Percentiles rank a stretch among this genome's conserved stretches.
These are phyloP conservation scores for Colius striatus DNA, from an alignment of 2,113 vertebrate genomes.

Conservation along the genomic window DNA sequence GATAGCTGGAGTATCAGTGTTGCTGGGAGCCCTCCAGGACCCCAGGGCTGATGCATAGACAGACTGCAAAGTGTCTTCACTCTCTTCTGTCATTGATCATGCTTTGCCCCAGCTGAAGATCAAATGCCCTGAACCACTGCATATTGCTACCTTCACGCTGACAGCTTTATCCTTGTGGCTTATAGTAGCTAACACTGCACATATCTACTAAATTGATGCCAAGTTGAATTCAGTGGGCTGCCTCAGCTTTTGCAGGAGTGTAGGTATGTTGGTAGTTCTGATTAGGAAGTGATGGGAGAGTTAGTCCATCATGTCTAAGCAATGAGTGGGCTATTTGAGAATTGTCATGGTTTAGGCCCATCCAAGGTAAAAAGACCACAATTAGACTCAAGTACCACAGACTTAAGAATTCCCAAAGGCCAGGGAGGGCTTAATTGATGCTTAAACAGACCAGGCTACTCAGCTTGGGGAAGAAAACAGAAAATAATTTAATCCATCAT, in stretches of 20 bases:
- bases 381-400: too few species aligned
- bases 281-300: background rate
- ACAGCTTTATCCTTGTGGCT: background rate
- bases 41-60: background rate
- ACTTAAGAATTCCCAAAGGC: too few species aligned
- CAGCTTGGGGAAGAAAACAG: too few species aligned
- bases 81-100: background rate
- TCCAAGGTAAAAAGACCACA: too few species aligned
- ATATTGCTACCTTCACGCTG: background rate
- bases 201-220: rapidly evolving
- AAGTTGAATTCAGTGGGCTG: background rate
- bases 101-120: rapidly evolving
- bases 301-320: background rate
- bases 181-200: background rate
- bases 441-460: too few species aligned
- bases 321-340: background rate
- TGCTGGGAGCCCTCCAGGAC: background rate
- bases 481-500: too few species aligned
- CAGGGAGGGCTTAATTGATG: too few species aligned
- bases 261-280: background rate
- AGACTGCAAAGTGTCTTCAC: rapidly evolving
- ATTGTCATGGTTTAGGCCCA: too few species aligned
- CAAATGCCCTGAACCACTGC: background rate
- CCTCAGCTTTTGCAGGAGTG: background rate
- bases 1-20: background rate